Evolutionary conservation across 2,888 invertebrate genomes (phyloP), one percentile per base, ranked within the genome.

Genomic region (Molanna angustata): DNA sequence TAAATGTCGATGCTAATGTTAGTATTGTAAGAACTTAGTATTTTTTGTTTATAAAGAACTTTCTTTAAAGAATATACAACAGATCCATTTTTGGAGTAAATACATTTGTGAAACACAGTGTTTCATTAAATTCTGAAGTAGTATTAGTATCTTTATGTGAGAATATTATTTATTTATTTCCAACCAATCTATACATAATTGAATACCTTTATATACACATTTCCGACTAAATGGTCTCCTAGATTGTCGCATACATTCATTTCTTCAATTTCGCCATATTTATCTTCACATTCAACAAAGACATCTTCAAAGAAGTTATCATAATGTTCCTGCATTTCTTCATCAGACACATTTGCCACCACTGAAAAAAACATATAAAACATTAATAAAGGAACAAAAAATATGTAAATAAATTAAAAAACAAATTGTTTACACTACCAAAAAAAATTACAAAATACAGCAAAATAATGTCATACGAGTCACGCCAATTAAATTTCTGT

Each of bases 241-340:
- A 99, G 83, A 73, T 99, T 99, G 73, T 99, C 99, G 74, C 99
- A 99, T 2, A 99, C 97, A 76, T 99, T 99, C 96, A 99, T 98
- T 74, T 99, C 99, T 72, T 99, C 99, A 65, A 99, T 98, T 75
- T 98, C 97, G 0, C 99, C 99, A 74, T 99, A 99, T 78, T 97
- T 97, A 67, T 96, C 95, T 72, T 98, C 97, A 67, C 97, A 91
- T 71, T 99, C 98, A 1, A 95, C 94, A 78, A 98, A 99, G 1
- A 99, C 96, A 76, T 99, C 98, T 76, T 99, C 98, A 71, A 98
- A 99, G 75, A 99, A 98, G 67, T 98, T 97, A 69, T 99, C 98
- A 71, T 97, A 99, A 79, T 98, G 97, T 72, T 96, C 94, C 71
- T 99, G 98, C 88, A 97, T 95, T 73, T 98, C 97, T 70, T 95